phyloP scores from a whole-genome alignment of 1,140 invertebrate species.

The Zaprionus ornatus region DNA sequence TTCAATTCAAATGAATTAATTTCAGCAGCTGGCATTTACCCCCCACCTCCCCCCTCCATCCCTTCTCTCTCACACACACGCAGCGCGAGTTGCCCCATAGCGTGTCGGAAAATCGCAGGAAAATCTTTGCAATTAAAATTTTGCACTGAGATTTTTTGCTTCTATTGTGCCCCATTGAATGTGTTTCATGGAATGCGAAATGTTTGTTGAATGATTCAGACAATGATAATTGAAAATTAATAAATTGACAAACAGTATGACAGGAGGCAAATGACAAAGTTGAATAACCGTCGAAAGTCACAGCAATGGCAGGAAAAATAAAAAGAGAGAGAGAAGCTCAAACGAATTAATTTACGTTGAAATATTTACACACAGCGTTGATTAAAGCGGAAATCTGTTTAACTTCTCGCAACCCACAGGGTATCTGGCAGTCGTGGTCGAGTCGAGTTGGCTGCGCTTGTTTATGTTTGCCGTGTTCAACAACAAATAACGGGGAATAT shows the following conservation, averaged over 20 bases:
- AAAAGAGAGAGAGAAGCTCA: neutral
- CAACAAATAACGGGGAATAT: conserved; percentile 49
- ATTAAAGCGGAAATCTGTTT: neutral
- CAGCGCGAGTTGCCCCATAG: neutral
- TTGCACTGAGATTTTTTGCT: conserved; percentile 21
- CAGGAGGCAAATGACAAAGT: neutral
- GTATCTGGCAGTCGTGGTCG: neutral
- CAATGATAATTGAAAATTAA: conserved; percentile 64
- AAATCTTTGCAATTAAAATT: conserved; percentile 47
- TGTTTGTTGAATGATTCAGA: conserved; percentile 15
- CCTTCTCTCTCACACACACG: neutral
- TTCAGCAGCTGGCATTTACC: conserved; percentile 64
- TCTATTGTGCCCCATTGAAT: conserved; percentile 11
- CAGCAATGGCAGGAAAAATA: neutral
- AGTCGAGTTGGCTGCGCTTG: neutral
- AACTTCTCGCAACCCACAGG: neutral
- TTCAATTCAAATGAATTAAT: conserved; percentile 71
- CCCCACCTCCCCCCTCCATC: conserved; percentile 16
- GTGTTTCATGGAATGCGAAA: conserved; percentile 26
- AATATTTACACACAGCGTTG: neutral
- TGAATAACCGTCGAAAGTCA: neutral
- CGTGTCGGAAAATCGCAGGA: conserved; percentile 15
- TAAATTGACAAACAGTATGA: conserved; percentile 34
- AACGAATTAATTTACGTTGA: neutral
- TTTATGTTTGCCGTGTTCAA: conserved; percentile 28